Conservation (phyloP, 2,888 invertebrate species). For the Pocota personata region DNA sequence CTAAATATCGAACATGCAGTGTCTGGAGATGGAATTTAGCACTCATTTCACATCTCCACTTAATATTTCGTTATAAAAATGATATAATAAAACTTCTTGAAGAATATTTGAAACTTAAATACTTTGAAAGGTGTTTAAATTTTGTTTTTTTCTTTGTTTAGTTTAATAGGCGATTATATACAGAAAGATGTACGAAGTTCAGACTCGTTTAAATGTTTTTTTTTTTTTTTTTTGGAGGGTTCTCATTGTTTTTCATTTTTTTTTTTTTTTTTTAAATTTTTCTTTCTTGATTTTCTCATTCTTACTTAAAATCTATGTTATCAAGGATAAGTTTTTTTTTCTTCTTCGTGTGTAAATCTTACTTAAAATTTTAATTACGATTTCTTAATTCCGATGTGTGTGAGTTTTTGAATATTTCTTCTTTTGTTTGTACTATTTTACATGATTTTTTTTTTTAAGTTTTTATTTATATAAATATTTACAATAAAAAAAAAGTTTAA, state of each 20-base stretch:
- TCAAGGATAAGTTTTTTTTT: conserved; percentile 7
- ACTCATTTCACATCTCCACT: background rate
- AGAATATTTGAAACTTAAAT: background rate
- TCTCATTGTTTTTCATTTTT: conserved; percentile 48
- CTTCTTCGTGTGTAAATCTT: conserved; percentile 40
- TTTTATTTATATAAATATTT: conserved; percentile 54
- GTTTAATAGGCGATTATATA: background rate
- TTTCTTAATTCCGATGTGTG: conserved; percentile 60
- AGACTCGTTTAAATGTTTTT: conserved; percentile 9
- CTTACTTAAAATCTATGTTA: conserved; percentile 39
- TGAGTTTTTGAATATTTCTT: conserved; percentile 9
- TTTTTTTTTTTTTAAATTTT: too few species aligned
- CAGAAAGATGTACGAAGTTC: background rate
- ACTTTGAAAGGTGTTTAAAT: background rate
- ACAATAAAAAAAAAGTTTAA: conserved; percentile 36
- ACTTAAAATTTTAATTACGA: conserved; percentile 20
- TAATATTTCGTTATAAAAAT: background rate
- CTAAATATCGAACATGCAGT: conserved; percentile 8
- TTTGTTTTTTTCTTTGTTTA: too few species aligned
- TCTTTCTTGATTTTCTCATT: background rate
- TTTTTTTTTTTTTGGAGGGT: conserved; percentile 59
- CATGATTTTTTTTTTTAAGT: conserved; percentile 47
- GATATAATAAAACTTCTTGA: too few species aligned
- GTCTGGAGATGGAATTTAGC: background rate
- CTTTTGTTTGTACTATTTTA: conserved; percentile 69